These are phyloP conservation scores for Parasteatoda tepidariorum DNA, from an alignment of 1,140 invertebrate species.

Conservation along the genomic window DNA sequence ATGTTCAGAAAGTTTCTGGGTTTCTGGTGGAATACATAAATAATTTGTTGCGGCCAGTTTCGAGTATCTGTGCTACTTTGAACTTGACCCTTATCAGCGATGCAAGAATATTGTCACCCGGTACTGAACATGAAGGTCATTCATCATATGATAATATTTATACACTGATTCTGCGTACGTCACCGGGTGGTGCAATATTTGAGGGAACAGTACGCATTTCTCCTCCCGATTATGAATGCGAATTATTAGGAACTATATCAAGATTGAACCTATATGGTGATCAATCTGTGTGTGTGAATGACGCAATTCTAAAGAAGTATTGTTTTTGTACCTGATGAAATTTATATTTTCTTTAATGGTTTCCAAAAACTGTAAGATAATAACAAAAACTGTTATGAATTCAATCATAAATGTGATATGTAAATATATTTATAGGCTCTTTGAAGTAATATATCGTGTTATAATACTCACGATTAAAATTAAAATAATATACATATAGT, in stretches of 20 bases:
- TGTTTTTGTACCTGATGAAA: conserved; percentile 66
- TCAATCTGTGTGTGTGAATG: conserved; percentile 81
- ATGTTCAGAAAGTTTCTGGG: conserved; percentile 13
- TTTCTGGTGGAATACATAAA: conserved; percentile 30
- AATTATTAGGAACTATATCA: conserved; percentile 73
- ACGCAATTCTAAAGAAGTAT: conserved; percentile 78
- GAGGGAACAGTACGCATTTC: conserved; percentile 76
- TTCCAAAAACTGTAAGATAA: too few species aligned
- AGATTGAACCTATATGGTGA: conserved; percentile 83
- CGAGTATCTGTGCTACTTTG: conserved; percentile 11
- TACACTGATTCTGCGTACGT: conserved; percentile 75
- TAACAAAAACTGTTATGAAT: too few species aligned
- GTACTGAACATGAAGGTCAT: conserved; percentile 58
- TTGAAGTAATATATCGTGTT: too few species aligned
- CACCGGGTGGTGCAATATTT: conserved; percentile 78
- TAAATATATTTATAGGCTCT: too few species aligned
- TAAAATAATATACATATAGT: too few species aligned
- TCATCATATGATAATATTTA: conserved; percentile 66
- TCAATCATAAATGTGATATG: too few species aligned
- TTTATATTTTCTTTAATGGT: neutral
- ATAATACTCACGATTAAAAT: too few species aligned
- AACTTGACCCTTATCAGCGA: conserved; percentile 64
- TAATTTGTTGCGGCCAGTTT: conserved; percentile 1
- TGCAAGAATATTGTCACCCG: conserved; percentile 68
- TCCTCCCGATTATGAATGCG: conserved; percentile 66